A percentile compares a stretch with the other conserved stretches of the same genome.
phyloP scores from a whole-genome alignment of 2,888 invertebrate species.

The Anorthoa munda region DNA sequence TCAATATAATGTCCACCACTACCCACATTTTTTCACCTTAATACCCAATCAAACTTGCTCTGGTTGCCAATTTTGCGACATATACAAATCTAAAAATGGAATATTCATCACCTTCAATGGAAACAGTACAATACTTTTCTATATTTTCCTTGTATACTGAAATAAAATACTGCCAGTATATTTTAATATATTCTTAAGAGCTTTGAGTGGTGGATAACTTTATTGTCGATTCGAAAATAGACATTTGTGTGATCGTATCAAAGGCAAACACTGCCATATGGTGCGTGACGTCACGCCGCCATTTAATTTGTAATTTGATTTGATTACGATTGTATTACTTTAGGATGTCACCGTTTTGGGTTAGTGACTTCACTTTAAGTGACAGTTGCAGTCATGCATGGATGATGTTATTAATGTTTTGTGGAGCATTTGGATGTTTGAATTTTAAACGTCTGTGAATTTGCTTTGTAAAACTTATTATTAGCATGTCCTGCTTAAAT shows the following conservation, averaged over 20 bases:
- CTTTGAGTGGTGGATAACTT: conserved; percentile 18
- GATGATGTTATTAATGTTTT: not conserved
- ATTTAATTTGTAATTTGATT: conserved; percentile 65
- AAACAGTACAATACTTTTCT: conserved; percentile 15
- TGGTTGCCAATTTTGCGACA: not conserved
- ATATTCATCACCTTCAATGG: not conserved
- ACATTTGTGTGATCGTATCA: conserved; percentile 51
- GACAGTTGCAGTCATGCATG: conserved; percentile 33
- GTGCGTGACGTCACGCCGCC: conserved; percentile 57
- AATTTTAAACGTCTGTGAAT: not conserved
- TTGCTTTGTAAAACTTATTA: not conserved
- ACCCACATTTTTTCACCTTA: not conserved
- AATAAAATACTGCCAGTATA: conserved; percentile 33
- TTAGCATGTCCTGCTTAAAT: not conserved
- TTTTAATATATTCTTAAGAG: conserved; percentile 20
- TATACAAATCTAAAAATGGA: conserved; percentile 19
- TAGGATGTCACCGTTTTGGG: conserved; percentile 37
- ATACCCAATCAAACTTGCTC: not conserved
- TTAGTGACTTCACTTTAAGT: conserved; percentile 7
- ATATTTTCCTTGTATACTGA: not conserved
- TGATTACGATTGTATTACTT: conserved; percentile 58
- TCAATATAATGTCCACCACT: not conserved
- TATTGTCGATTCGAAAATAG: conserved; percentile 35
- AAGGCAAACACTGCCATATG: conserved; percentile 62
- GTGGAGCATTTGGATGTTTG: not conserved